phyloP scores from a whole-genome alignment of 2,888 invertebrate species.

The Drosophila birchii region DNA sequence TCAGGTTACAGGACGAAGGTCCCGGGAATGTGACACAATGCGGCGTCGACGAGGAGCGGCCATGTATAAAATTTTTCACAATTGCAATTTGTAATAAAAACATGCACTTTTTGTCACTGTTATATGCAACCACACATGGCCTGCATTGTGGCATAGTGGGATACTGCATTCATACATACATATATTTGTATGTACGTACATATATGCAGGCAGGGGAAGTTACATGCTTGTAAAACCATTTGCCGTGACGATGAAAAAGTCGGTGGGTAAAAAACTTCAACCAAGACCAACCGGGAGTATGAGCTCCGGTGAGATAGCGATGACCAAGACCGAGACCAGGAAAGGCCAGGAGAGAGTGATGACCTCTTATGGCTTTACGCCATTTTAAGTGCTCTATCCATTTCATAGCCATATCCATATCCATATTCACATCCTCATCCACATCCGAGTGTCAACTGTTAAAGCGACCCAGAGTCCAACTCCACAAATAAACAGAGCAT shows the following conservation, averaged over 20 bases:
- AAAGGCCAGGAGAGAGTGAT: background rate
- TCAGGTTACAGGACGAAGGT: constrained; percentile 23
- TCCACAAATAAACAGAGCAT: constrained; percentile 69
- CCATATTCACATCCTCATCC: constrained; percentile 23
- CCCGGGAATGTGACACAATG: constrained; percentile 74
- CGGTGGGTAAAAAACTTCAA: constrained; percentile 31
- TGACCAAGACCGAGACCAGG: constrained; percentile 14
- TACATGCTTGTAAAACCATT: constrained; percentile 63
- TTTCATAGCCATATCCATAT: constrained; percentile 53
- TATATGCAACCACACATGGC: constrained; percentile 54
- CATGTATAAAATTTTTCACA: constrained; percentile 79
- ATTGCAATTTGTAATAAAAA: constrained; percentile 80
- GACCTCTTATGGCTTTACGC: constrained; percentile 60
- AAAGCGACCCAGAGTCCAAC: constrained; percentile 44
- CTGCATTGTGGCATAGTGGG: constrained; percentile 5
- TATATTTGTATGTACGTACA: constrained; percentile 8
- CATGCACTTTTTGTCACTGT: constrained; percentile 77
- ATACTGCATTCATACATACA: constrained; percentile 11
- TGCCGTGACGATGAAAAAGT: constrained; percentile 40
- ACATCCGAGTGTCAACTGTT: constrained; percentile 60
- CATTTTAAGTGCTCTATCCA: constrained; percentile 71
- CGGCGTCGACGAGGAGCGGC: constrained; percentile 54
- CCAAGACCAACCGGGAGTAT: constrained; percentile 30
- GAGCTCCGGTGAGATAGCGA: constrained; percentile 26
- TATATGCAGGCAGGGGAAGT: constrained; percentile 25